These are phyloP conservation scores for Rhipidura dahli DNA, from an alignment of 2,113 vertebrate species.

Conservation along the genomic window DNA sequence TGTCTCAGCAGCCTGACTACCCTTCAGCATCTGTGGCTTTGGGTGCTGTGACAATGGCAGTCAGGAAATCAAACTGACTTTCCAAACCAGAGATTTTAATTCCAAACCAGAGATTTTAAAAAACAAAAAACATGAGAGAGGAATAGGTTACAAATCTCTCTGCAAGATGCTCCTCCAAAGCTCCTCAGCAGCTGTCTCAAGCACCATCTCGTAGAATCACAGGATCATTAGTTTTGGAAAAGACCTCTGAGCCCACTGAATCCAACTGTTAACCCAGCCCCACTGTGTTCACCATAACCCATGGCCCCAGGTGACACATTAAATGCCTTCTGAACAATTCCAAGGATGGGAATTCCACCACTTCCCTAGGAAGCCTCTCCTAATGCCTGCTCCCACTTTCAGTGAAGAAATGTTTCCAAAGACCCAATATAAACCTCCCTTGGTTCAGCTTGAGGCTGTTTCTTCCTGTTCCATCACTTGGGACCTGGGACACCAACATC, in stretches of 20 bases:
- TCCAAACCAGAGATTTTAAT: neutral
- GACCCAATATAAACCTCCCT: neutral
- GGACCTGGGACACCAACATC: neutral
- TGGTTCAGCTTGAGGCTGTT: neutral
- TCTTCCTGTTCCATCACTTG: neutral
- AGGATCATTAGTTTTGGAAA: neutral
- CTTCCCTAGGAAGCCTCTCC: neutral
- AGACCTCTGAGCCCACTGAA: neutral
- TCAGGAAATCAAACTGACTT: neutral
- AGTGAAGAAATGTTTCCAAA: neutral
- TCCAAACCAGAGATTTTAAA: neutral
- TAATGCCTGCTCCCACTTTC: neutral
- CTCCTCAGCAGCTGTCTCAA: neutral
- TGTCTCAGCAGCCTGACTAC: neutral
- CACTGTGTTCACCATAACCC: neutral
- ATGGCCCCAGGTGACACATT: neutral
- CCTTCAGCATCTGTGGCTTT: neutral
- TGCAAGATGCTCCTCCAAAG: neutral
- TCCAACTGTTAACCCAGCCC: neutral
- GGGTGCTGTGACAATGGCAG: neutral
- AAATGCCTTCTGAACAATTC: neutral
- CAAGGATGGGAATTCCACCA: neutral
- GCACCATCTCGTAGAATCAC: neutral
- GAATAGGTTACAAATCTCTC: neutral
- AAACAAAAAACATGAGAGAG: neutral